A percentile compares a stretch with the other conserved stretches of the same genome.
Evolutionary conservation across 2,888 invertebrate species (phyloP).

Genomic region (Parnassius apollo): DNA sequence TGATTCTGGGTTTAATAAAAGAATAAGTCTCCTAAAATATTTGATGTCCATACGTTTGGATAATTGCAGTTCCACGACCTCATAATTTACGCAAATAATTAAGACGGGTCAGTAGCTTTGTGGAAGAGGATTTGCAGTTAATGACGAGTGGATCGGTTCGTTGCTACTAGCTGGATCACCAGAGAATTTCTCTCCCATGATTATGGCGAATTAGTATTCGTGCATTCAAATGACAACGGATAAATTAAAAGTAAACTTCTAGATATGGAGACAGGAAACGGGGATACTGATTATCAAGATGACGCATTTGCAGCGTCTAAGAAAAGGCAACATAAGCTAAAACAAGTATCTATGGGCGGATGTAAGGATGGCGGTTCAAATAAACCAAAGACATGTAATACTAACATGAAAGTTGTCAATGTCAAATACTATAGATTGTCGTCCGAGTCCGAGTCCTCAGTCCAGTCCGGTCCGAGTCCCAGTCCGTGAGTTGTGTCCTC

Average conservation of each 20-base stretch:
- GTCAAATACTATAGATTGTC: constrained; percentile 26
- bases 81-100: too few species aligned
- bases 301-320: background rate
- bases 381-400: background rate
- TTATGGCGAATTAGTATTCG: constrained; percentile 28
- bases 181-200: constrained; percentile 27
- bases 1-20: too few species aligned
- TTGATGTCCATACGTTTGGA: too few species aligned
- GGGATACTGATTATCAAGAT: background rate
- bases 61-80: too few species aligned
- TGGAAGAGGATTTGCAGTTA: background rate
- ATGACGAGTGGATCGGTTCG: constrained; percentile 21
- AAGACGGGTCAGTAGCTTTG: too few species aligned
- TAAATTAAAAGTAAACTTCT: too few species aligned
- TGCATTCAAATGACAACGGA: constrained; percentile 22
- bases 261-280: background rate
- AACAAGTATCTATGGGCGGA: too few species aligned
- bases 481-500: too few species aligned
- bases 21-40: too few species aligned
- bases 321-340: background rate
- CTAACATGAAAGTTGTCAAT: constrained; percentile 14
- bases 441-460: too few species aligned
- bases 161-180: constrained; percentile 26
- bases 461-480: too few species aligned
- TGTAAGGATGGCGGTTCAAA: background rate